Evolutionary conservation across 2,888 invertebrate species (phyloP), one percentile per base, ranked within the genome.

Genomic region (Byasa hedistus): DNA sequence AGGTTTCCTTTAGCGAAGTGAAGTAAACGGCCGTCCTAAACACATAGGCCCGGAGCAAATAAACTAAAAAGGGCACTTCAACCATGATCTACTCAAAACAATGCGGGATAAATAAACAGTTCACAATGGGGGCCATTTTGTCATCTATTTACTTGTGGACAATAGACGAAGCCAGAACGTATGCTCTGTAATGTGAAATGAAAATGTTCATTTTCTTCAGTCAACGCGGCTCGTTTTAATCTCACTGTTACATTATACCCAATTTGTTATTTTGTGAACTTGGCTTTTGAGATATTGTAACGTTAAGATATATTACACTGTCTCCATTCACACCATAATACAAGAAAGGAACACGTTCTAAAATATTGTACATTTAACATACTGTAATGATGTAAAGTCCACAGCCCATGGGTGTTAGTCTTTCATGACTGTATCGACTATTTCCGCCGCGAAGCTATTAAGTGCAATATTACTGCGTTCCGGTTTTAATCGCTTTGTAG

Each of bases 1-100:
- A 65, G 60, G 55, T 65, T 65, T 60, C 58, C 55, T 56, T 55
- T 27, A 5, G 8, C 44, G 44, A 23, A 61, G 55, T 55, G 57
- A 65, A 65, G 61, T 57, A 52, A 66, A 59, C 63, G 48, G 32
- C 24, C 61, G 59, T 66, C 66, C 66, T 66, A 66, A 66, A 62
- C 59, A 66, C 48, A 63, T 62, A 66, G 61, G 8, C 54, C 61
- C 17, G 24, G 24, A 22, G 64, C 58, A 58, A 66, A 62, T 61
- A 66, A 66, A 62, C 62, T 66, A 48, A 62, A 58, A 57, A 44
- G 52, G 8, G 19, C 39, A 48, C 51, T 62, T 57, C 54, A 54
- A 21, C 5, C 58, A 55, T 66, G 62, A 66, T 66, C 62, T 44
- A 66, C 61, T 55, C 48, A 58, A 66, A 62, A 66, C 66, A 66